Evolutionary conservation across 2,888 invertebrate genomes (phyloP).

Genomic region (Lissocephala sabroskyi): DNA sequence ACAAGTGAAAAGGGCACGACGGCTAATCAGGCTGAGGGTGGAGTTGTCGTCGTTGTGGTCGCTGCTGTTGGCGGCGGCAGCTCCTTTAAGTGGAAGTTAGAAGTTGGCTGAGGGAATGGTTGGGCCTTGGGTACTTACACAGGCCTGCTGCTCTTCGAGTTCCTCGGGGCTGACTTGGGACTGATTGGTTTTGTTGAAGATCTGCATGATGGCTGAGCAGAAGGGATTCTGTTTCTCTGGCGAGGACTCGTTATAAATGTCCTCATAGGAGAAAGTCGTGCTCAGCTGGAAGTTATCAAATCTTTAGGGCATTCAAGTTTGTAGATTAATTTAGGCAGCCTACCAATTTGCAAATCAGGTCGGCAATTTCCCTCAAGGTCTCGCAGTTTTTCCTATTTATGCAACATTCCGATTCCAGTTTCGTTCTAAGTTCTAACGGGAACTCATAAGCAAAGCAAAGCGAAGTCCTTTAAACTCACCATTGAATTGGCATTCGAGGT

Average conservation of each 20-base stretch:
- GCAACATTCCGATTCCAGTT: constrained; percentile 23
- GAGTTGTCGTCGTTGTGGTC: too few relatives aligned
- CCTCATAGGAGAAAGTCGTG: constrained; percentile 39
- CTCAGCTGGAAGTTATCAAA: constrained; percentile 21
- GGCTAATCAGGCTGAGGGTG: too few relatives aligned
- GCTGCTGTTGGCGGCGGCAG: too few relatives aligned
- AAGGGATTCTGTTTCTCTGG: constrained; percentile 57
- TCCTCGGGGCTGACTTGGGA: constrained; percentile 2
- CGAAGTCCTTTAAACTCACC: too few relatives aligned
- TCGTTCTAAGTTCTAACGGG: constrained; percentile 32
- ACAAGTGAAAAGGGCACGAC: too few relatives aligned
- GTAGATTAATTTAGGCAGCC: constrained; percentile 1
- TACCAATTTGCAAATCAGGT: constrained; percentile 48
- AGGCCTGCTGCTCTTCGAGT: too few relatives aligned
- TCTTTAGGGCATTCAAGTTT: background rate
- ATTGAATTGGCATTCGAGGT: constrained; percentile 32
- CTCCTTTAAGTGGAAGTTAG: too few relatives aligned
- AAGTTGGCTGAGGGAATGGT: too few relatives aligned
- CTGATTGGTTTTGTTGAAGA: constrained; percentile 15
- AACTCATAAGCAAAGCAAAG: too few relatives aligned
- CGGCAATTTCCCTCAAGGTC: constrained; percentile 46
- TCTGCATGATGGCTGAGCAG: constrained; percentile 35
- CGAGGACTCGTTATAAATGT: constrained; percentile 25
- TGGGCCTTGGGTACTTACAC: too few relatives aligned
- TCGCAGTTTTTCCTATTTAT: constrained; percentile 24